A percentile compares a stretch with the other conserved stretches of the same genome.
Conservation (phyloP, 1,140 invertebrate species). For the Helicoverpa armigera region DNA sequence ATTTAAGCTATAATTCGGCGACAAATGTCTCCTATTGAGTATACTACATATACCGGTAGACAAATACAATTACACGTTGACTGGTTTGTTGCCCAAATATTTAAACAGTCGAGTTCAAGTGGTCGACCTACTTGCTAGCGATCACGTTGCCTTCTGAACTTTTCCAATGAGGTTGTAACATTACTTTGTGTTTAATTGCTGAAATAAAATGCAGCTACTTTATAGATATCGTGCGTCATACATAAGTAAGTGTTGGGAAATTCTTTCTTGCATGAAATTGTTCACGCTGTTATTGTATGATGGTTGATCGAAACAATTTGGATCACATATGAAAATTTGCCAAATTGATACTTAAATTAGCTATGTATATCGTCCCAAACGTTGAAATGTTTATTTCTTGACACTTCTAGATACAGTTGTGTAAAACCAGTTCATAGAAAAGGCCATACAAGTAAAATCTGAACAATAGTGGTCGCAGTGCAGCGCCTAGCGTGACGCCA, state of each 20-base stretch:
- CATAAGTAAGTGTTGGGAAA: not conserved
- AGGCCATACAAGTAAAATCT: not conserved
- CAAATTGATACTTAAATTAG: not conserved
- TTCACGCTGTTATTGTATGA: slow-evolving; percentile 14
- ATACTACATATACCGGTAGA: too few species aligned
- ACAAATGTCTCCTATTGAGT: too few species aligned
- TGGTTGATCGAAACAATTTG: not conserved
- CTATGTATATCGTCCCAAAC: too few species aligned
- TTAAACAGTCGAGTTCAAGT: slow-evolving; percentile 30
- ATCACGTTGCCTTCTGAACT: slow-evolving; percentile 34
- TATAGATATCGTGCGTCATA: not conserved
- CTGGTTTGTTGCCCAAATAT: not conserved
- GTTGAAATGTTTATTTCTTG: too few species aligned
- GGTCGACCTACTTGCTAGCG: slow-evolving; percentile 10
- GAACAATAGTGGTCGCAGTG: slow-evolving; percentile 16
- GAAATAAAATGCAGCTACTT: not conserved
- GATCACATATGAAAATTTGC: not conserved
- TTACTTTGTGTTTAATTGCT: not conserved
- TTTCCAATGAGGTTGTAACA: slow-evolving; percentile 28
- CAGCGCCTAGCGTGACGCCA: slow-evolving; percentile 1
- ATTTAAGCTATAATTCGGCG: too few species aligned
- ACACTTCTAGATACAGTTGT: too few species aligned
- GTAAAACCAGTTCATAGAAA: not conserved
- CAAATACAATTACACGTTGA: not conserved
- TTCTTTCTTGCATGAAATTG: not conserved